Base-by-base conservation (phyloP, 2,797 vertebrate genomes). In the Muscicapa striata region DNA sequence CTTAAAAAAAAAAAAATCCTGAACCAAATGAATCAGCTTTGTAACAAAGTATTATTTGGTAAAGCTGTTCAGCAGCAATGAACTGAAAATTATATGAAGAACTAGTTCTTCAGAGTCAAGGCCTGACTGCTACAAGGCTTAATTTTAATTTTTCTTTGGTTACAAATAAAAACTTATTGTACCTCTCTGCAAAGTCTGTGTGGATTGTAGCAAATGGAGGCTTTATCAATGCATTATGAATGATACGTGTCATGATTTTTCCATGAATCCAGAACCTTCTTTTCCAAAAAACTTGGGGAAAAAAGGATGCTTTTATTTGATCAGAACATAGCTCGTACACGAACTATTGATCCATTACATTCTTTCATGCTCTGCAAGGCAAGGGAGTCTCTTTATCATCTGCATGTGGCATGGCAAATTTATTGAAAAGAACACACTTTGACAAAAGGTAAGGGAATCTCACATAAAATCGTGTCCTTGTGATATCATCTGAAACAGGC, bases 401-500 rank as follows among this genome's bases (percentile, higher is more conserved):
- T 93, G 81, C 79, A 94, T 94, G 93, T 88, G 46, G 63, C 57
- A 91, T 48, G 62, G 82, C 9, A 87, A 93, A 92, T 81, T 48
- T 91, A 68, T 67, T 81, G 55, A 86, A 94, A 94, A 82, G 59
- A 92, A 89, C 34, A 69, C 32, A 87, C 6, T 82, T 93, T 91
- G 59, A 88, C 58, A 85, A 95, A 92, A 92, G 40, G 57, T 93
- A 88, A 87, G 41, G 34, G 36, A 93, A 91, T 91, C 90, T 84
- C 51, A 77, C 48, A 73, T 34, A 86, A 95, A 91, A 94, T 61
- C 27, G 10, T 94, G 48, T 91, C 80, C 84, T 82, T 90, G 27
- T 85, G 74, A 92, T 93, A 93, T 46, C 46, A 82, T 89, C 94
- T 96, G 94, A 95, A 97, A 97, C 73, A 94, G 73, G 82, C 45